Evolutionary conservation across 2,888 invertebrate species (phyloP).

Genomic region (Mellilla xanthometata): DNA sequence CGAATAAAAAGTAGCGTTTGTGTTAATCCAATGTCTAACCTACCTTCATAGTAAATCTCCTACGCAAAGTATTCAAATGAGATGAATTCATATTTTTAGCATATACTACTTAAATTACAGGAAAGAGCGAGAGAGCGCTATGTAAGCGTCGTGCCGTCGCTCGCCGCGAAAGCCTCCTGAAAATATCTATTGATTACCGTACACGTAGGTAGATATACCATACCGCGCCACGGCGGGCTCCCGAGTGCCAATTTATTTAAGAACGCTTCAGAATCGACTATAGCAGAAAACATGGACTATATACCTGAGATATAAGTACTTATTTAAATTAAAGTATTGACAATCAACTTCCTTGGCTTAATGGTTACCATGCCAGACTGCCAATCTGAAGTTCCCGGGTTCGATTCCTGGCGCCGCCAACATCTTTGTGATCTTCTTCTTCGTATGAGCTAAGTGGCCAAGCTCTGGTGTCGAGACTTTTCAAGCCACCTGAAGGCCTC

Average conservation of each 20-base stretch:
- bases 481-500: too few relatives aligned
- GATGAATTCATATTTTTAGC: constrained; percentile 32
- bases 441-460: too few relatives aligned
- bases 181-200: constrained; percentile 83
- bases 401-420: too few relatives aligned
- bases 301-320: neutral
- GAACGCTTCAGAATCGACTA: constrained; percentile 50
- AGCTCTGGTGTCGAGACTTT: too few relatives aligned
- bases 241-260: constrained; percentile 80
- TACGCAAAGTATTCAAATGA: too few relatives aligned
- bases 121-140: constrained; percentile 63
- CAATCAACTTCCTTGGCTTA: too few relatives aligned
- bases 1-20: too few relatives aligned
- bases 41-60: neutral
- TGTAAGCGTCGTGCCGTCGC: constrained; percentile 53
- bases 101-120: constrained; percentile 67
- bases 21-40: too few relatives aligned
- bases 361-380: too few relatives aligned
- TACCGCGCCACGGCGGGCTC: constrained; percentile 66
- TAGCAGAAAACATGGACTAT: constrained; percentile 8
- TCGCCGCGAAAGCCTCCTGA: constrained; percentile 79
- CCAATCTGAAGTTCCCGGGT: too few relatives aligned
- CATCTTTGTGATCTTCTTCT: too few relatives aligned
- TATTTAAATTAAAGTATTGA: too few relatives aligned
- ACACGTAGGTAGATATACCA: constrained; percentile 63